Evolutionary conservation across 2,888 invertebrate species (phyloP), one percentile per base, ranked within the genome.

Genomic region (Xestia rhomboidea): DNA sequence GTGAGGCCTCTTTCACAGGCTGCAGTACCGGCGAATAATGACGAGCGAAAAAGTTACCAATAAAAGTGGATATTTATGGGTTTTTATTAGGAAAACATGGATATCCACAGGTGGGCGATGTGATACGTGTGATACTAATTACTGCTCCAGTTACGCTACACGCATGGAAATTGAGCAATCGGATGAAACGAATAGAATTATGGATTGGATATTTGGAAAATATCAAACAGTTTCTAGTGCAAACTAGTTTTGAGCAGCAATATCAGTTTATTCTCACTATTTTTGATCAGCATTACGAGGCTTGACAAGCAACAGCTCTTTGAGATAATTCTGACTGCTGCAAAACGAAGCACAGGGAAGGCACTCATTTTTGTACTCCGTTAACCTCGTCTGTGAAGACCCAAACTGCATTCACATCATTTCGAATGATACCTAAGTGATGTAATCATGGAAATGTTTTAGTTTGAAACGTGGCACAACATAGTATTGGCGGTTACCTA

Each of bases 1-100:
- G 89, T 89, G 87, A 88, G 87, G 89, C 87, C 90, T 93, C 91
- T 93, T 93, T 93, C 90, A 93, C 89, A 81, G 86, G 82, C 87
- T 86, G 87, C 88, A 89, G 82, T 85, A 84, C 84, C 81, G 77
- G 78, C 83, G 77, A 60, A 74, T 80, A 89, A 89, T 90, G 88
- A 91, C 85, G 75, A 82, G 85, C 77, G 73, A 86, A 87, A 89
- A 87, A 85, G 80, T 87, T 85, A 86, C 83, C 82, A 88, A 89
- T 88, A 89, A 87, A 86, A 83, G 86, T 89, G 73, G 60, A 84
- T 87, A 88, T 88, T 87, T 89, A 89, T 86, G 84, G 70, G 77
- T 79, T 83, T 84, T 87, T 82, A 83, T 82, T 78, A 83, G 72
- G 44, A 77, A 68, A 81, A 78, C 76, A 79, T 79, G 71, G 44